Percentiles rank a stretch among this genome's conserved stretches.
These are phyloP conservation scores for Heliconius eleuchia DNA, from an alignment of 1,140 invertebrate genomes.

Conservation along the genomic window DNA sequence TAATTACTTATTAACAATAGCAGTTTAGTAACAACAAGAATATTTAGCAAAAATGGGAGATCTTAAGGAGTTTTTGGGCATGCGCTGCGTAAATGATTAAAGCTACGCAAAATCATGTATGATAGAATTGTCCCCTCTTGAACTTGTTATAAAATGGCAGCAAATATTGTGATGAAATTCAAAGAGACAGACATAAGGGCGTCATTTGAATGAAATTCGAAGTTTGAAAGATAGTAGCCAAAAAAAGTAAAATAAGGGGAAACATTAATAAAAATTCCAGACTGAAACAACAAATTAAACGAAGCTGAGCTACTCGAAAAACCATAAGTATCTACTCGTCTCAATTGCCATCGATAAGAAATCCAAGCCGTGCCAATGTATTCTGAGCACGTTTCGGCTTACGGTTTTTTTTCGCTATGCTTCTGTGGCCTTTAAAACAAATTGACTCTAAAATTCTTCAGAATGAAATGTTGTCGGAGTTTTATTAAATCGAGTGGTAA, in stretches of 20 bases:
- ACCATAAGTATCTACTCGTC: constrained; percentile 80
- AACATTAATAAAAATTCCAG: constrained; percentile 80
- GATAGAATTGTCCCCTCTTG: too few relatives aligned
- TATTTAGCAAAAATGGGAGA: too few relatives aligned
- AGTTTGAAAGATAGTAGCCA: constrained; percentile 38
- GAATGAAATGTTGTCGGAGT: constrained; percentile 79
- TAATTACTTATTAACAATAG: too few relatives aligned
- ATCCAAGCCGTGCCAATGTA: constrained; percentile 78
- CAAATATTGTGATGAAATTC: not conserved
- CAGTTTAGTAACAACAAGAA: too few relatives aligned
- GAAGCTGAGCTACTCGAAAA: constrained; percentile 80
- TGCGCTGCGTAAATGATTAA: not conserved
- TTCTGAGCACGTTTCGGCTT: constrained; percentile 76
- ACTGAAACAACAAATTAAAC: constrained; percentile 81
- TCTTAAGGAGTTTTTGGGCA: too few relatives aligned
- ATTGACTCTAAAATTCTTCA: constrained; percentile 80
- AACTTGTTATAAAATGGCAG: too few relatives aligned
- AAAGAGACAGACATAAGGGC: not conserved
- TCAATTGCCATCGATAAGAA: constrained; percentile 81
- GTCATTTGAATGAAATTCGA: not conserved
- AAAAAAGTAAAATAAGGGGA: constrained; percentile 69
- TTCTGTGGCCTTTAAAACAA: constrained; percentile 76
- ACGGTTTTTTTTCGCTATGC: constrained; percentile 76
- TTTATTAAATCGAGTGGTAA: constrained; percentile 82
- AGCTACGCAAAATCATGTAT: not conserved